Base-by-base conservation (phyloP, 2,113 vertebrate species). In the Urocolius indicus region DNA sequence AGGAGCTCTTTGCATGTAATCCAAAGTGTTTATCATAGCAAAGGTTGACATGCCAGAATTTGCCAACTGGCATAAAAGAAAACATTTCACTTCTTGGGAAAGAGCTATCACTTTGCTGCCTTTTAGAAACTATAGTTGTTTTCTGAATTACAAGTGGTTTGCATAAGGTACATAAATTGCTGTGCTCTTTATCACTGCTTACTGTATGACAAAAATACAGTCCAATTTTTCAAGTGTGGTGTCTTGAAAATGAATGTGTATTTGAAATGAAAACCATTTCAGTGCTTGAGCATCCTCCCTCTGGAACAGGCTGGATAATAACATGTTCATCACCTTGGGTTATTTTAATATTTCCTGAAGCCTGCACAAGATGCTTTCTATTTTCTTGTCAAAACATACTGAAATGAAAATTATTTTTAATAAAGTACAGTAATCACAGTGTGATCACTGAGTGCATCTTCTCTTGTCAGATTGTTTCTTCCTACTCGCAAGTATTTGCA, bases 391-490 rank as follows among this genome's bases (percentile, higher is more conserved):
- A 96, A 93, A 97, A 94, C 89, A 95, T 34, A 84, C 57, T 66
- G 89, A 97, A 94, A 93, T 87, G 91, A 97, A 97, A 95, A 96
- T 96, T 96, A 95, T 88, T 96, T 97, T 94, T 94, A 96, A 96
- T 97, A 96, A 96, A 95, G 90, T 88, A 77, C 73, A 92, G 73
- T 91, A 89, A 72, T 96, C 84, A 81, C 76, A 77, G 87, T 77
- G 67, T 89, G 87, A 87, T 94, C 90, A 72, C 58, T 57, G 67
- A 95, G 84, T 67, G 76, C 71, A 87, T 92, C 73, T 87, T 95
- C 72, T 77, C 82, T 66, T 95, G 93, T 94, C 92, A 87, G 66
- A 86, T 76, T 89, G 73, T 84, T 89, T 95, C 88, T 92, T 95
- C 74, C 84, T 89, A 43, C 92, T 94, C 3, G 2, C 2, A 7